These are phyloP conservation scores for Baronia brevicornis DNA, from an alignment of 2,888 invertebrate genomes.

Conservation along the genomic window DNA sequence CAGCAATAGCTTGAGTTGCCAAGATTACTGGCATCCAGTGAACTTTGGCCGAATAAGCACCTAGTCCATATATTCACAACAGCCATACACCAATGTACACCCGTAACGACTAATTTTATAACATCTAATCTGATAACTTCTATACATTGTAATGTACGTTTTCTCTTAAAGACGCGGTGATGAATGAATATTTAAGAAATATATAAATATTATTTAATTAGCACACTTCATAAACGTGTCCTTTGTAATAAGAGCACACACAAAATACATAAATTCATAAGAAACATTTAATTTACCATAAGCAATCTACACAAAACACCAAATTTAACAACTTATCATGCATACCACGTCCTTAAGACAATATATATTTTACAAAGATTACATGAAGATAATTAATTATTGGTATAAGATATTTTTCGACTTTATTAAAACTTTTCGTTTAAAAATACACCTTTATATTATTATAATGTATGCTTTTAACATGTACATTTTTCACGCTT, in stretches of 20 bases:
- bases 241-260: not conserved
- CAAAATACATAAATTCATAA: not conserved
- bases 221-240: no score
- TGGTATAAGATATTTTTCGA: conserved; percentile 9
- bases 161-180: conserved; percentile 17
- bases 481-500: conserved; percentile 8
- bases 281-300: no score
- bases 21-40: not conserved
- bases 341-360: conserved; percentile 9
- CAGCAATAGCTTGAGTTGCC: not conserved
- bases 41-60: conserved; percentile 31
- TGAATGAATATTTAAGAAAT: conserved; percentile 14
- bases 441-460: conserved; percentile 15
- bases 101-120: conserved; percentile 52
- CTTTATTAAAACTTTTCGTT: conserved; percentile 12
- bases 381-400: conserved; percentile 7
- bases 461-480: conserved; percentile 6
- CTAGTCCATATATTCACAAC: conserved; percentile 46
- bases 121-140: conserved; percentile 53
- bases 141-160: conserved; percentile 32
- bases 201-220: no score
- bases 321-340: conserved; percentile 5
- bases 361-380: conserved; percentile 16
- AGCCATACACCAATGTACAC: conserved; percentile 48
- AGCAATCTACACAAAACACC: no score